These are phyloP conservation scores for Rhynchotus rufescens DNA, from an alignment of 2,797 vertebrate species.

Conservation along the genomic window DNA sequence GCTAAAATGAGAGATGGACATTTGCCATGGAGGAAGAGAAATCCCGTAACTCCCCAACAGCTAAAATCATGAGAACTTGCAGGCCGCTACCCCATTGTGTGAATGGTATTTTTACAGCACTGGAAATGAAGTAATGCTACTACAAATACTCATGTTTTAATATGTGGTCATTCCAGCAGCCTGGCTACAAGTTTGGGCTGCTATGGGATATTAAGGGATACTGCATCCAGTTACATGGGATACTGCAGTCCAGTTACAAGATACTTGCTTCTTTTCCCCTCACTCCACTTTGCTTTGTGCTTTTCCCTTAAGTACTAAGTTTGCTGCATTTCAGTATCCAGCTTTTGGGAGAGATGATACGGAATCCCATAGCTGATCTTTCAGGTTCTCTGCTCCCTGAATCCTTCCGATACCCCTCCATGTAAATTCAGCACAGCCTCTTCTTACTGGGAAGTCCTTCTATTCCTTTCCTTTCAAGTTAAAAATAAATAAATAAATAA, in stretches of 20 bases:
- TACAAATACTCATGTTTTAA: constrained; percentile 48
- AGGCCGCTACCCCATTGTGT: constrained; percentile 39
- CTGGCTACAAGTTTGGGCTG: neutral
- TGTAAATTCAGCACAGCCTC: neutral
- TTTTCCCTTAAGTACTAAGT: neutral
- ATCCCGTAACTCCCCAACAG: constrained; percentile 42
- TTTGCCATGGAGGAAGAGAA: constrained; percentile 65
- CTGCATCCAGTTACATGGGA: neutral
- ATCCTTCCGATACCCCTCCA: neutral
- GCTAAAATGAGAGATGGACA: constrained; percentile 61
- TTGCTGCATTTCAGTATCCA: neutral
- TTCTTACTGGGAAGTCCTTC: neutral
- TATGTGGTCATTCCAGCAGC: neutral
- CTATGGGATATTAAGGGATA: neutral
- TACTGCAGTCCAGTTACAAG: neutral
- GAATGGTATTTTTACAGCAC: constrained; percentile 59
- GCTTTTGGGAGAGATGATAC: neutral
- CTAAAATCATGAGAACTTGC: constrained; percentile 59
- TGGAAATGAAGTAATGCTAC: constrained; percentile 51
- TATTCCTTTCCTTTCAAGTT: neutral
- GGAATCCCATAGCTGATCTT: neutral
- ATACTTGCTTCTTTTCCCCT: neutral
- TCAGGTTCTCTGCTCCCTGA: neutral
- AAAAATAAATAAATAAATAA: neutral
- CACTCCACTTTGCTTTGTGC: neutral